These are phyloP conservation scores for Leptinotarsa tumamoca DNA, from an alignment of 2,888 invertebrate genomes.

Conservation along the genomic window DNA sequence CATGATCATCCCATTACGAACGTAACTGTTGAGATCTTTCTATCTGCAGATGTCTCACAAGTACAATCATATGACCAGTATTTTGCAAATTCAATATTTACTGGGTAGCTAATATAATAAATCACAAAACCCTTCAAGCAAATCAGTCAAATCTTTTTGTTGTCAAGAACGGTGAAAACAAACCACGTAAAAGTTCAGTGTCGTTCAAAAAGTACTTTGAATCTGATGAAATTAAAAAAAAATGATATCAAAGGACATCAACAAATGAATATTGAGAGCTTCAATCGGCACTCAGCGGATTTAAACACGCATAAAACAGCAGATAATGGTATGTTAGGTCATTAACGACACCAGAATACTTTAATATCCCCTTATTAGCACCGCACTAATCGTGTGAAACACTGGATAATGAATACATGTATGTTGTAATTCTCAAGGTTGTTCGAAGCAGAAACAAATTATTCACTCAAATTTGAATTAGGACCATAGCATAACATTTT, in stretches of 20 bases:
- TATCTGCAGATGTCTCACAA: no score
- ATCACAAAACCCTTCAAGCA: no score
- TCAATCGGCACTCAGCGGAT: neutral
- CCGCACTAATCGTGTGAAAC: constrained; percentile 20
- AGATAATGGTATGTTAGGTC: constrained; percentile 19
- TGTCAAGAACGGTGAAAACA: no score
- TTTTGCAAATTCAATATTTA: no score
- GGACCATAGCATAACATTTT: constrained; percentile 2
- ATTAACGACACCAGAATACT: constrained; percentile 16
- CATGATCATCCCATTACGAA: no score
- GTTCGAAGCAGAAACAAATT: constrained; percentile 13
- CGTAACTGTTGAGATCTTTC: no score
- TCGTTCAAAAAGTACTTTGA: neutral
- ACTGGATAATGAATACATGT: constrained; percentile 21
- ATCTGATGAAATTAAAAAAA: neutral
- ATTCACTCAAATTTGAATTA: constrained; percentile 15
- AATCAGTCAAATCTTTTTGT: no score
- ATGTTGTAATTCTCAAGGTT: constrained; percentile 19
- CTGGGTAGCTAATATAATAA: no score
- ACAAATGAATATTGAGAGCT: neutral
- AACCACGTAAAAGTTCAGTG: no score
- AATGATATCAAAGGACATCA: neutral
- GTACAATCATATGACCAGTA: no score
- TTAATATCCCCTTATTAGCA: constrained; percentile 19
- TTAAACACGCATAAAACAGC: constrained; percentile 14